Evolutionary conservation across 2,113 vertebrate genomes (phyloP).

Genomic region (Channa argus): DNA sequence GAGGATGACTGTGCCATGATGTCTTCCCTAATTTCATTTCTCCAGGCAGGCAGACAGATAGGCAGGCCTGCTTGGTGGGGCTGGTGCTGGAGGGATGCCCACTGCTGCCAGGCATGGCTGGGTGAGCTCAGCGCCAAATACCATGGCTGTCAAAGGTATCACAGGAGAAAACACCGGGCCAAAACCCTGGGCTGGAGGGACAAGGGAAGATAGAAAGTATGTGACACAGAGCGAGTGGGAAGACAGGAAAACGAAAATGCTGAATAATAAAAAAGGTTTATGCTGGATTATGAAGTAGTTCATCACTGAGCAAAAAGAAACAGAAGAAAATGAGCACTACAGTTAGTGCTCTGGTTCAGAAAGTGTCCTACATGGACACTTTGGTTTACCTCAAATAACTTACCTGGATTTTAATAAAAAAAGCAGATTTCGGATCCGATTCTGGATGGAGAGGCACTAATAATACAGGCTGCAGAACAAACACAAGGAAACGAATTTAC

Average conservation of each 20-base stretch:
- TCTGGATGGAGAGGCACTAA: too few relatives aligned
- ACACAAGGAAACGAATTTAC: too few relatives aligned
- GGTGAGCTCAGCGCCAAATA: constrained; percentile 59
- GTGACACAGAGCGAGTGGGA: constrained; percentile 12
- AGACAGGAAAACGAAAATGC: constrained; percentile 1
- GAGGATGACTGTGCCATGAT: constrained; percentile 80
- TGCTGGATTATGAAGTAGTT: background rate
- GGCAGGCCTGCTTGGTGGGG: constrained; percentile 61
- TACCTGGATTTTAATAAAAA: too few relatives aligned
- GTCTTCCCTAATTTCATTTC: constrained; percentile 81
- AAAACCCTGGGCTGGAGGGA: constrained; percentile 32
- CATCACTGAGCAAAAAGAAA: background rate
- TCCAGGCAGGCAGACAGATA: constrained; percentile 46
- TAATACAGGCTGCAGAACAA: too few relatives aligned
- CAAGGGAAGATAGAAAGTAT: constrained; percentile 13
- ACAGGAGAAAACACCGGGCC: constrained; percentile 34
- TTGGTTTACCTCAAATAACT: too few relatives aligned
- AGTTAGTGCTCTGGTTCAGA: background rate
- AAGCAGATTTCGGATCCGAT: too few relatives aligned
- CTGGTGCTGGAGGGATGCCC: constrained; percentile 71
- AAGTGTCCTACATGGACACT: background rate
- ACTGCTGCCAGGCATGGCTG: constrained; percentile 69
- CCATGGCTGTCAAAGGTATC: constrained; percentile 74
- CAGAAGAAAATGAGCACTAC: background rate
- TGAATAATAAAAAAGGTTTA: background rate